A percentile compares a stretch with the other conserved stretches of the same genome.
Evolutionary conservation across 2,888 invertebrate genomes (phyloP).

Genomic region (Sympetrum striolatum): DNA sequence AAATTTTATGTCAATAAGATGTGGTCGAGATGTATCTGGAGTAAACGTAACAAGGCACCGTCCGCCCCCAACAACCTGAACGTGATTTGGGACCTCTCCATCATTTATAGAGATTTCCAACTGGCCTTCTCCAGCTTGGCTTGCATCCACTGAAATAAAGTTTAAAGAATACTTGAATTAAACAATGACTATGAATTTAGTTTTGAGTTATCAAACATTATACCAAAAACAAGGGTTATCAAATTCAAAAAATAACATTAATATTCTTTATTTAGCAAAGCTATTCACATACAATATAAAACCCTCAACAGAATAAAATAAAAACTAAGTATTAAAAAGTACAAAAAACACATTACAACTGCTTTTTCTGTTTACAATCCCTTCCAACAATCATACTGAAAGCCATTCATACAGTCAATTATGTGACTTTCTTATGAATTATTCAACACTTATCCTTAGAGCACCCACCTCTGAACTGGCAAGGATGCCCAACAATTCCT

Average conservation of each 20-base stretch:
- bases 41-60: slow-evolving; percentile 93
- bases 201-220: background rate
- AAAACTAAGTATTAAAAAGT: too few relatives aligned
- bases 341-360: too few relatives aligned
- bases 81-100: slow-evolving; percentile 98
- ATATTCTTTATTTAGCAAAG: too few relatives aligned
- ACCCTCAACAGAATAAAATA: too few relatives aligned
- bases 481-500: slow-evolving; percentile 93
- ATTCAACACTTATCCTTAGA: too few relatives aligned
- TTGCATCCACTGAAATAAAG: slow-evolving; percentile 86
- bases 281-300: too few relatives aligned
- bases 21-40: slow-evolving; percentile 88
- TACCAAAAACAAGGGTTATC: background rate
- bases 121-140: slow-evolving; percentile 98
- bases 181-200: background rate
- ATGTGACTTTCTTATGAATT: too few relatives aligned
- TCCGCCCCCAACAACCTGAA: slow-evolving; percentile 92
- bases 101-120: slow-evolving; percentile 99
- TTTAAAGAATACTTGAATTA: slow-evolving; percentile 36
- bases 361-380: too few relatives aligned
- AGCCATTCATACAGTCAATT: too few relatives aligned
- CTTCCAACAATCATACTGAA: too few relatives aligned
- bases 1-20: slow-evolving; percentile 94
- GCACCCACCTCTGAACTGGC: slow-evolving; percentile 88
- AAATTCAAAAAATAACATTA: background rate